A percentile compares a stretch with the other conserved stretches of the same genome.
Conservation (phyloP, 2,797 vertebrate genomes). For the Epinephelus coioides region DNA sequence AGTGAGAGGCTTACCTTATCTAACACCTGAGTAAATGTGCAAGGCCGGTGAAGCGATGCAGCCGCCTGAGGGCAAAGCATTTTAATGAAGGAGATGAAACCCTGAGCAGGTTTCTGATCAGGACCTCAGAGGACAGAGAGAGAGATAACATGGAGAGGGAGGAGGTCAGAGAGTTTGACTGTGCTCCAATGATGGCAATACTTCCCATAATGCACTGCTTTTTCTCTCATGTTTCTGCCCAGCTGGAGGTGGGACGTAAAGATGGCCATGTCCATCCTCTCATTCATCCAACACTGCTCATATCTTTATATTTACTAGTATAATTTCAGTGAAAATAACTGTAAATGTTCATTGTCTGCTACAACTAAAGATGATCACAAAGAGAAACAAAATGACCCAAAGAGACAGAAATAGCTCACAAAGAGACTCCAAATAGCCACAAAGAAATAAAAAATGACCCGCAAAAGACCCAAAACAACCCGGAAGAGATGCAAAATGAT, state of each 20-base stretch:
- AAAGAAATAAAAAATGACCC: too few species aligned
- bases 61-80: conserved; percentile 51
- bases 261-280: background rate
- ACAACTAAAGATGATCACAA: too few species aligned
- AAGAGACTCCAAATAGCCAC: too few species aligned
- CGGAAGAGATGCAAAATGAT: too few species aligned
- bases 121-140: background rate
- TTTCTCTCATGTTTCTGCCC: too few species aligned
- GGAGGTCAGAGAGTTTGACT: conserved; percentile 3
- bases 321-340: background rate
- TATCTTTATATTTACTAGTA: background rate
- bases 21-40: conserved; percentile 41
- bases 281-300: background rate
- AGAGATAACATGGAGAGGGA: background rate
- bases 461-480: too few species aligned
- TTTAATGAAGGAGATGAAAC: conserved; percentile 66
- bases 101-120: conserved; percentile 52
- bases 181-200: background rate
- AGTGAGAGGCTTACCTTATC: conserved; percentile 35
- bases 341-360: too few species aligned
- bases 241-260: too few species aligned
- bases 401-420: too few species aligned
- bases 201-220: too few species aligned
- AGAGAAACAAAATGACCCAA: too few species aligned
- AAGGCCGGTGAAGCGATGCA: conserved; percentile 37